These are phyloP conservation scores for Siderastrea siderea DNA, from an alignment of 92 coral and sea anemone species.

Conservation along the genomic window DNA sequence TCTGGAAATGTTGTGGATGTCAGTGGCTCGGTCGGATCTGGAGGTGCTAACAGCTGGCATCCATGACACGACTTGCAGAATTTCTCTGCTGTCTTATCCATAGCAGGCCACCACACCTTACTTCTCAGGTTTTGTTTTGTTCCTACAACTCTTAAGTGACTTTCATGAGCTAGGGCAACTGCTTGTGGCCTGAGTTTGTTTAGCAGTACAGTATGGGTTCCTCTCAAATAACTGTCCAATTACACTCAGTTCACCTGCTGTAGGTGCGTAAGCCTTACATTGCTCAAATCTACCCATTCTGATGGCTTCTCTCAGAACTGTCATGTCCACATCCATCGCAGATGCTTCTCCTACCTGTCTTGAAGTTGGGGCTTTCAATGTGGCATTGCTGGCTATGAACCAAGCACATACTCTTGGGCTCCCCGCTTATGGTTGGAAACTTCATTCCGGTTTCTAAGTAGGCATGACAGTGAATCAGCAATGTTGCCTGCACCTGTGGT, in stretches of 20 bases:
- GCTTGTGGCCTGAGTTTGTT: slow-evolving; percentile 29
- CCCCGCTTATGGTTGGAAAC: background rate
- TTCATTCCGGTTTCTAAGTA: background rate
- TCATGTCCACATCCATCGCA: background rate
- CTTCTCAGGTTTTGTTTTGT: slow-evolving; percentile 69
- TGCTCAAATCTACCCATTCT: slow-evolving; percentile 30
- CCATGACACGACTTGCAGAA: slow-evolving; percentile 16
- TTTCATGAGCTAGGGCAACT: slow-evolving; percentile 37
- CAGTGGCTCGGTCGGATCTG: slow-evolving; percentile 43
- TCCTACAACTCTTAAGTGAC: slow-evolving; percentile 48
- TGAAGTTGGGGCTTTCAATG: background rate
- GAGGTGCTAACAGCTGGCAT: slow-evolving; percentile 36
- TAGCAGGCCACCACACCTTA: slow-evolving; percentile 75
- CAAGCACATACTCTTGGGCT: background rate
- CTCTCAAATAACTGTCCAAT: slow-evolving; percentile 35
- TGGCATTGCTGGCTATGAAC: background rate
- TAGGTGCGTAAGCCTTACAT: slow-evolving; percentile 47
- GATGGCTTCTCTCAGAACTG: slow-evolving; percentile 35
- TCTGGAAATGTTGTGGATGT: slow-evolving; percentile 35
- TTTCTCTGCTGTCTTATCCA: slow-evolving; percentile 59
- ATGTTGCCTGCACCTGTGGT: no score
- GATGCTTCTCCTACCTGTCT: background rate
- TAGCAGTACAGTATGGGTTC: slow-evolving; percentile 40
- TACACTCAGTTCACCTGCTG: slow-evolving; percentile 39
- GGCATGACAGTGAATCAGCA: background rate